Evolutionary conservation across 2,888 invertebrate genomes (phyloP).

Genomic region (Nephrotoma appendiculata): DNA sequence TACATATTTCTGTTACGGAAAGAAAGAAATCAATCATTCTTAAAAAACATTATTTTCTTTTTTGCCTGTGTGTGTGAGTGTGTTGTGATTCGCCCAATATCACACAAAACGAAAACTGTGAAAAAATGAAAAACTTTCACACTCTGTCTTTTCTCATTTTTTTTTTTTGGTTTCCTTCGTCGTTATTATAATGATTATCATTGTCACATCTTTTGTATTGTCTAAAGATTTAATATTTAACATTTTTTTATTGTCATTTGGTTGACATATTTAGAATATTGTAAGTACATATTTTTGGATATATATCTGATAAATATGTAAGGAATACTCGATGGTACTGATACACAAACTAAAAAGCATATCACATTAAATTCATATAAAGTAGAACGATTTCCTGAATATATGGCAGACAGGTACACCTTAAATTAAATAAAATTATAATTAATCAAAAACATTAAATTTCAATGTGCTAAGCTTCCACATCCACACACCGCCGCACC

Average conservation of each 20-base stretch:
- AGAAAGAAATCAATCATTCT: slow-evolving; percentile 10
- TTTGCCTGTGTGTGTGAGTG: background rate
- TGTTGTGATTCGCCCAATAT: background rate
- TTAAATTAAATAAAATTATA: background rate
- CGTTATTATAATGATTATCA: background rate
- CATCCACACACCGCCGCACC: background rate
- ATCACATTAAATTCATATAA: background rate
- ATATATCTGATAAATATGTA: background rate
- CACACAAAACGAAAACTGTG: background rate
- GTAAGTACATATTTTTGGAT: background rate
- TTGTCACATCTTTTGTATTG: background rate
- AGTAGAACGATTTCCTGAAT: background rate
- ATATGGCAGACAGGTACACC: background rate
- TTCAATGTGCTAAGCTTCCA: background rate
- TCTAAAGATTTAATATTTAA: background rate
- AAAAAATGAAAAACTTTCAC: background rate
- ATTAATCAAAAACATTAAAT: background rate
- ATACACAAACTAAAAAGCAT: background rate
- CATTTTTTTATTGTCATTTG: background rate
- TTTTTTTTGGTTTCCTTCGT: background rate
- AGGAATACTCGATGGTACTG: background rate
- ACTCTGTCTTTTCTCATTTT: background rate
- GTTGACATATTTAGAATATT: background rate
- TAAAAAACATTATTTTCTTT: slow-evolving; percentile 4
- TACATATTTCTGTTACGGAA: slow-evolving; percentile 2